phyloP scores from a whole-genome alignment of 1,140 invertebrate species.

The Drosophila parabipectinata region DNA sequence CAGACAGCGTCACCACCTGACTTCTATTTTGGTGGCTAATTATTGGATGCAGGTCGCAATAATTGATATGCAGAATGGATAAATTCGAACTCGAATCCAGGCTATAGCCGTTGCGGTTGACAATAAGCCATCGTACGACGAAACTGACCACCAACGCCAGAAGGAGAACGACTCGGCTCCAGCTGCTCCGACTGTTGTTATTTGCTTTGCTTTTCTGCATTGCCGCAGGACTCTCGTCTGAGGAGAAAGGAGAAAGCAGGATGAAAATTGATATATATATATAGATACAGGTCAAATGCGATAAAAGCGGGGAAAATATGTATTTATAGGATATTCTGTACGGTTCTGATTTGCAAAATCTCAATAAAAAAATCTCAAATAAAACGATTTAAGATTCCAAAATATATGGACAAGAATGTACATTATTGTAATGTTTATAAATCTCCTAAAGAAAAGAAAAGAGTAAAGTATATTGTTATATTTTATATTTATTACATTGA shows the following conservation, averaged over 20 bases:
- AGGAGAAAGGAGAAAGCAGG: constrained; percentile 5
- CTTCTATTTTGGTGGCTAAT: constrained; percentile 16
- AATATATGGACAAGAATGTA: too few species aligned
- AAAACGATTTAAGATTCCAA: too few species aligned
- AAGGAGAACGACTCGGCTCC: constrained; percentile 30
- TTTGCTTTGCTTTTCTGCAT: constrained; percentile 89
- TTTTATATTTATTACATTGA: too few species aligned
- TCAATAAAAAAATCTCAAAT: too few species aligned
- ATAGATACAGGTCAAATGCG: constrained; percentile 1
- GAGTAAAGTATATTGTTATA: too few species aligned
- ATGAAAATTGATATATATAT: not conserved
- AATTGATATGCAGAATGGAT: constrained; percentile 74
- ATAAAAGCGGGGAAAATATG: constrained; percentile 5
- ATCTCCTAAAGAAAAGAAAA: too few species aligned
- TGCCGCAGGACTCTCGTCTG: constrained; percentile 93
- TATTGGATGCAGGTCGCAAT: constrained; percentile 35
- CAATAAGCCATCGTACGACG: constrained; percentile 66
- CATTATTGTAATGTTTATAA: too few species aligned
- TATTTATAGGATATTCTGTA: not conserved
- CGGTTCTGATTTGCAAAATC: not conserved
- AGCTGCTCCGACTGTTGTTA: constrained; percentile 5
- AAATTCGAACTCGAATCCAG: constrained; percentile 32
- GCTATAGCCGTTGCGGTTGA: constrained; percentile 10
- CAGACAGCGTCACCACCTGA: not conserved
- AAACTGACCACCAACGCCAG: constrained; percentile 60